Base-by-base conservation (phyloP, 2,797 vertebrate genomes). In the Rhinichthys osculus region DNA sequence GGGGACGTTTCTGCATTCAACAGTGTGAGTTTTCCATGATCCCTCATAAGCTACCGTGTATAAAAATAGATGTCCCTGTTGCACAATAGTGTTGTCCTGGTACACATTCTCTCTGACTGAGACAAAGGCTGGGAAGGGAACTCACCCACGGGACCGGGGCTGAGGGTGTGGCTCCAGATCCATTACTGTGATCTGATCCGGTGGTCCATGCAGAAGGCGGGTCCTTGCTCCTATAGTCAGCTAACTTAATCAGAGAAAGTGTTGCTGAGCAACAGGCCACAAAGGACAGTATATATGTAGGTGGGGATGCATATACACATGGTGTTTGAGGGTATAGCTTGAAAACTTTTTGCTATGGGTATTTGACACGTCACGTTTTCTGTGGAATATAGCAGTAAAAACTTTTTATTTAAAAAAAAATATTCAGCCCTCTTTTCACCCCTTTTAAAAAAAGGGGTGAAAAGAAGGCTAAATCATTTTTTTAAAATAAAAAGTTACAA, bases 261-360 rank as follows among this genome's bases (percentile, higher is more conserved):
- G 95, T 96, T 96, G 95, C 95, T 91, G 94, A 95, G 95, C 95
- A 96, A 96, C 95, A 82, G 90, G 91, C 90, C 94, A 93, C 94
- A 93, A 93, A 94, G 93, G 93, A 94, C 91, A 80, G 86, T 91
- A 85, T 86, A 85, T 92, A 42, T 66, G 69, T 74, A 81, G 70
- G 70, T 74, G 57, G 67, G 40, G 30, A 85, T 16, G 69, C 81
- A 70, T 78, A 73, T 14, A 50, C 87, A 83, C n/a, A 81, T 81
- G 84, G 86, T 89, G 86, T 90, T 70, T 90, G 73, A 82, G 35
- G 21, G 62, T 69, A 47, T 47, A 76, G 66, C 77, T 78, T 72
- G 19, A 77, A 30, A 66, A 66, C 62, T 67, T 80, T 9, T 73
- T 83, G 35, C 54, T 21, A 40, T 40, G 17, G 72, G 5, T 59